A percentile compares a stretch with the other conserved stretches of the same genome.
Conservation (phyloP, 2,888 invertebrate genomes). For the Agrotis exclamationis region DNA sequence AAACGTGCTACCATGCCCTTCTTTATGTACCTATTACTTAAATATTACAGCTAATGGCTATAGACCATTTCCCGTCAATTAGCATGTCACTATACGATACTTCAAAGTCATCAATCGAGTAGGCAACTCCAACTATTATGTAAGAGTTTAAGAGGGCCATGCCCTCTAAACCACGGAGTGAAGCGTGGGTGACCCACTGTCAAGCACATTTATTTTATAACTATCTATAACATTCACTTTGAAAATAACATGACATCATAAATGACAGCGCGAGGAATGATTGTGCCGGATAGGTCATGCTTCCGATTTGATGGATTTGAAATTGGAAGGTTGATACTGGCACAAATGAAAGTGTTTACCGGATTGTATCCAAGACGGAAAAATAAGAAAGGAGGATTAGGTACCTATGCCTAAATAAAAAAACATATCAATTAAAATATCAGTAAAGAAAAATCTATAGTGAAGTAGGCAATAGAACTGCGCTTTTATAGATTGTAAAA, state of each 20-base stretch:
- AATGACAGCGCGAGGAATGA: conserved; percentile 23
- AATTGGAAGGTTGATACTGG: conserved; percentile 15
- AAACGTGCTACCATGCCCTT: no score
- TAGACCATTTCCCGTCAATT: conserved; percentile 14
- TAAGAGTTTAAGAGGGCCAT: conserved; percentile 30
- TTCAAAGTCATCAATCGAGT: conserved; percentile 11
- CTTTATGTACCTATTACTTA: no score
- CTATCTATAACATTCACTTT: conserved; percentile 34
- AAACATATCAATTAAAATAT: background rate
- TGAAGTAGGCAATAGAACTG: background rate
- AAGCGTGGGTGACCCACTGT: conserved; percentile 47
- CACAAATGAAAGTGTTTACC: background rate
- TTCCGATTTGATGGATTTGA: conserved; percentile 7
- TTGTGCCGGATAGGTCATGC: background rate
- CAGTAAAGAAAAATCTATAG: background rate
- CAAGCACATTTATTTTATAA: conserved; percentile 44
- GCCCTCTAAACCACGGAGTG: conserved; percentile 41
- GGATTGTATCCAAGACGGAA: background rate
- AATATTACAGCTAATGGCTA: no score
- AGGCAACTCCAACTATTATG: background rate
- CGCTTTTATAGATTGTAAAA: conserved; percentile 15
- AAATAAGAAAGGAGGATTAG: background rate
- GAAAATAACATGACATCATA: conserved; percentile 38
- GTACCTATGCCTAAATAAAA: no score
- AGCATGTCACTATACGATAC: conserved; percentile 12